Conservation (phyloP, 2,888 invertebrate species). For the Chalcosyrphus nemorum region DNA sequence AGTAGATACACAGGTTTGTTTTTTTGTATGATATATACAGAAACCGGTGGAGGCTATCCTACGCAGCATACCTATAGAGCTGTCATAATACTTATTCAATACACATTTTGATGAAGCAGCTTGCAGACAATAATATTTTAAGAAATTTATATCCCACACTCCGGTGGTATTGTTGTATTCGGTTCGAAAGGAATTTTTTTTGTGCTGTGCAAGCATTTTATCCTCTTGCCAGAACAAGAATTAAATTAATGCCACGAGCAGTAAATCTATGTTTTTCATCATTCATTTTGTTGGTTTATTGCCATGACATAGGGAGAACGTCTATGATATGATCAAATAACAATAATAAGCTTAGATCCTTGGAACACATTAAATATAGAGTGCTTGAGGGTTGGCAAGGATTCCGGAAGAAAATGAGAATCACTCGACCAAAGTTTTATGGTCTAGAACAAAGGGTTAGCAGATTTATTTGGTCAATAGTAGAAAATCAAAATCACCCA, state of each 20-base stretch:
- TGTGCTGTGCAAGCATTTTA: neutral
- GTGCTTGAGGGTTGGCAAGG: neutral
- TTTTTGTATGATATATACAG: neutral
- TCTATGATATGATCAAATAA: neutral
- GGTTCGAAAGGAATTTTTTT: neutral
- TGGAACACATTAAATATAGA: neutral
- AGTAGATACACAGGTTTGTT: neutral
- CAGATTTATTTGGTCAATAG: no score
- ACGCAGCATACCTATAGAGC: neutral
- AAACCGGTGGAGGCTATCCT: neutral
- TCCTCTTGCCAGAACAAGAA: neutral
- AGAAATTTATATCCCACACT: neutral
- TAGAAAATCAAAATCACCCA: no score
- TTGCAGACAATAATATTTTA: slow-evolving; percentile 13
- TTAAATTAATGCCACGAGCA: neutral
- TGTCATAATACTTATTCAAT: slow-evolving; percentile 35
- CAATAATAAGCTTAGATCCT: slow-evolving; percentile 18
- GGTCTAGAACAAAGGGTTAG: no score
- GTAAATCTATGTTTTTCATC: neutral
- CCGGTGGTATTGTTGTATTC: neutral
- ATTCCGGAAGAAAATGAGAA: no score
- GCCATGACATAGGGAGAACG: neutral
- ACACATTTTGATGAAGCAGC: slow-evolving; percentile 13
- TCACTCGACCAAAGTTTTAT: no score
- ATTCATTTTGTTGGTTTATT: slow-evolving; percentile 2